These are phyloP conservation scores for Basileuterus tristriatus DNA, from an alignment of 2,797 vertebrate genomes.

Conservation along the genomic window DNA sequence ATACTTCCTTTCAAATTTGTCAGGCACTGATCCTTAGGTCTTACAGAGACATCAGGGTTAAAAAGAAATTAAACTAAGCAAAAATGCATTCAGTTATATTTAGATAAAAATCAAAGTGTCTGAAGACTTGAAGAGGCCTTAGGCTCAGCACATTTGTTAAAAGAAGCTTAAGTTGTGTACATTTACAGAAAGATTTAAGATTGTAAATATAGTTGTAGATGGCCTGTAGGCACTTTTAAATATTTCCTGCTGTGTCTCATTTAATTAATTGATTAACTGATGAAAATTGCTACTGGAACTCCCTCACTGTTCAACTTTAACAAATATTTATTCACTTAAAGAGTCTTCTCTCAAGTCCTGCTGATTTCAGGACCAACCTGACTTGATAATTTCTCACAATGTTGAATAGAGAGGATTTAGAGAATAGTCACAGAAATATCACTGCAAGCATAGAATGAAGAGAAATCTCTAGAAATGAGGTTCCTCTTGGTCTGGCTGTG, in stretches of 20 bases:
- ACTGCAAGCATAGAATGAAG: not conserved
- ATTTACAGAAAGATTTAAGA: not conserved
- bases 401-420: not conserved
- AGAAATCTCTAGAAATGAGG: not conserved
- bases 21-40: not conserved
- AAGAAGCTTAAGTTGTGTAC: not conserved
- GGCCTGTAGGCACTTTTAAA: not conserved
- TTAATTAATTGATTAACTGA: not conserved
- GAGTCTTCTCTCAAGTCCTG: not conserved
- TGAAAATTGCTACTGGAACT: not conserved
- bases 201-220: not conserved
- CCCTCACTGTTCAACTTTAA: not conserved
- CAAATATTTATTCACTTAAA: not conserved
- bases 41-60: not conserved
- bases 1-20: constrained; percentile 25
- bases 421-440: not conserved
- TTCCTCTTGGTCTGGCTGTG: not conserved
- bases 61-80: not conserved
- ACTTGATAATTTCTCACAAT: not conserved
- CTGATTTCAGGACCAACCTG: not conserved
- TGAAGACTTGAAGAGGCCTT: not conserved
- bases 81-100: not conserved
- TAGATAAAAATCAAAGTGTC: not conserved
- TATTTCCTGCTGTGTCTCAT: not conserved
- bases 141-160: not conserved